Conservation (phyloP, 2,888 invertebrate species). For the Muschampia plurimacula region DNA sequence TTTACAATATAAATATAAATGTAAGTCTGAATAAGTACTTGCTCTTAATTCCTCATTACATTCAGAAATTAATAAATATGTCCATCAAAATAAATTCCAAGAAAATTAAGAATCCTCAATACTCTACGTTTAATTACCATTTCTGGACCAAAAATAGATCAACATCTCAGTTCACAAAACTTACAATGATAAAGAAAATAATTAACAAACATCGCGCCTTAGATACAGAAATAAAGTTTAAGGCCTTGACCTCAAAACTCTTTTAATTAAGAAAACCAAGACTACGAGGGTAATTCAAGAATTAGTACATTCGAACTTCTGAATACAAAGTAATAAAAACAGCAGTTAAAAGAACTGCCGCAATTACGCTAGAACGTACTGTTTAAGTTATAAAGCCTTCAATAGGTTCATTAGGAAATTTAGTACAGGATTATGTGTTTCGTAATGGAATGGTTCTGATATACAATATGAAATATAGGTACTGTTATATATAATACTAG, state of each 20-base stretch:
- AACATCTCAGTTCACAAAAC: too few species aligned
- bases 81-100: too few species aligned
- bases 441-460: not conserved
- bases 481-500: too few species aligned
- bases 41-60: too few species aligned
- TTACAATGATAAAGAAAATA: too few species aligned
- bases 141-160: too few species aligned
- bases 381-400: not conserved
- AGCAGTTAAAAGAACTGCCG: slow-evolving; percentile 2
- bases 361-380: not conserved
- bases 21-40: too few species aligned
- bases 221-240: not conserved
- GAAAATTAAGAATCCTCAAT: too few species aligned
- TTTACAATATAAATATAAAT: too few species aligned
- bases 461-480: too few species aligned
- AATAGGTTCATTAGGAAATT: not conserved
- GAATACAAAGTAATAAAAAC: slow-evolving; percentile 4
- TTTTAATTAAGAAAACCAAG: not conserved
- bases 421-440: not conserved
- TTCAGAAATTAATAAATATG: too few species aligned
- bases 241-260: not conserved
- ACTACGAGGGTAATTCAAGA: not conserved
- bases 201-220: not conserved
- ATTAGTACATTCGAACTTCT: not conserved
- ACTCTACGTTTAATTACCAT: too few species aligned